Percentiles rank a stretch among this genome's conserved stretches.
Evolutionary conservation across 2,797 vertebrate species (phyloP).

Genomic region (Florisuga fusca): DNA sequence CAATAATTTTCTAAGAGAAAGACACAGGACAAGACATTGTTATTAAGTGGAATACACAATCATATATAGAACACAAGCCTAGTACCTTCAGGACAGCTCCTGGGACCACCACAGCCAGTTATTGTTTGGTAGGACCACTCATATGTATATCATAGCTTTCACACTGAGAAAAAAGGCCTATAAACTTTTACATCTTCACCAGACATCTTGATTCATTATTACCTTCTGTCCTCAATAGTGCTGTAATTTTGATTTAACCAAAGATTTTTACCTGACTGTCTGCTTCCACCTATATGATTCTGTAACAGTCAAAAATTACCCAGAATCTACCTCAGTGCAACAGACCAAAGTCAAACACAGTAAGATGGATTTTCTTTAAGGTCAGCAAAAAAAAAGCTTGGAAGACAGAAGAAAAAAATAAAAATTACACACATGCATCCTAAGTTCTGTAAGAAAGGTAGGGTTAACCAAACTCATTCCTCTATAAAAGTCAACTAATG

Average conservation of each 20-base stretch:
- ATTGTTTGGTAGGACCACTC: neutral
- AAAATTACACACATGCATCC: neutral
- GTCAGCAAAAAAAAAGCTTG: neutral
- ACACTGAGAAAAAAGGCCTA: neutral
- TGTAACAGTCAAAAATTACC: neutral
- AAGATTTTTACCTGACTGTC: neutral
- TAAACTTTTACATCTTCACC: neutral
- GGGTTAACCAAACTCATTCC: neutral
- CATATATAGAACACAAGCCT: slow-evolving; percentile 54
- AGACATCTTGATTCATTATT: neutral
- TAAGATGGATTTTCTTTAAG: neutral
- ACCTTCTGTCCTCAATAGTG: neutral
- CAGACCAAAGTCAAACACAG: neutral
- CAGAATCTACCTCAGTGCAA: slow-evolving; percentile 6
- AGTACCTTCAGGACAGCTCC: slow-evolving; percentile 29
- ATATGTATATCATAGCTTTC: neutral
- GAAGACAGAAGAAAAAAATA: neutral
- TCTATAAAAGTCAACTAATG: neutral
- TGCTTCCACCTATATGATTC: neutral
- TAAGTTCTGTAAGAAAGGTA: neutral
- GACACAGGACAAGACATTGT: slow-evolving; percentile 77
- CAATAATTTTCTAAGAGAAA: slow-evolving; percentile 74
- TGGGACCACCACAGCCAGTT: neutral
- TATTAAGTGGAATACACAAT: slow-evolving; percentile 62
- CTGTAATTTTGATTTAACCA: neutral